Base-by-base conservation (phyloP, 2,888 invertebrate species). In the Diarsia dahlii region DNA sequence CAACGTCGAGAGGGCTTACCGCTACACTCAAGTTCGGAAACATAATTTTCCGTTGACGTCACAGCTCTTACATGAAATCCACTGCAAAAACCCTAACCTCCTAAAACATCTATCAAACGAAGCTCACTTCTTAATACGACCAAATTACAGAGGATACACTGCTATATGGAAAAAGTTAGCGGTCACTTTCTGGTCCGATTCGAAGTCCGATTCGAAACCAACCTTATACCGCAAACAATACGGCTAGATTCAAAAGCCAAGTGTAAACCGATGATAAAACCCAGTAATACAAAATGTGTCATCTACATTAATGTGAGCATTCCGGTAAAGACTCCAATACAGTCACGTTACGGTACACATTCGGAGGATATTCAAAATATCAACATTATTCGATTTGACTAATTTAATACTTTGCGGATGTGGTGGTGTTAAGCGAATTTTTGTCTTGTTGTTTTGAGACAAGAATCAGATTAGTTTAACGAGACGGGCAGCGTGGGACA, bases 381-480 rank as follows among this genome's bases (percentile, higher is more conserved):
- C 93, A 95, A 95, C 95, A 95, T 94, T 94, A 93, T 94, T 92
- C 91, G 91, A 91, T 94, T 94, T 92, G 92, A 92, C 93, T 92
- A 91, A 93, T 92, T 93, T 92, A 91, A 93, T 92, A 91, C 90
- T 92, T 92, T 90, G 91, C 89, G 90, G 90, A 89, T 86, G 84
- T 82, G 80, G 84, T 81, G 82, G 81, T 84, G 90, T 87, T 90
- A 89, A 92, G 86, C 91, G 89, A 95, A 92, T 94, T 93, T 91
- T 91, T 89, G 87, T 90, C 93, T 90, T 94, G 87, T 77, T 71
- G 78, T 88, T 90, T 88, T 84, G 92, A 85, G 84, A 91, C 93
- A 96, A 93, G 94, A 93, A 90, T 90, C 91, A 91, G 91, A 94
- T 95, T 94, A 89, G 92, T 89, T 90, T 93, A 92, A 87, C 86